These are phyloP conservation scores for Hydriomena furcata DNA, from an alignment of 2,888 invertebrate species.

Conservation along the genomic window DNA sequence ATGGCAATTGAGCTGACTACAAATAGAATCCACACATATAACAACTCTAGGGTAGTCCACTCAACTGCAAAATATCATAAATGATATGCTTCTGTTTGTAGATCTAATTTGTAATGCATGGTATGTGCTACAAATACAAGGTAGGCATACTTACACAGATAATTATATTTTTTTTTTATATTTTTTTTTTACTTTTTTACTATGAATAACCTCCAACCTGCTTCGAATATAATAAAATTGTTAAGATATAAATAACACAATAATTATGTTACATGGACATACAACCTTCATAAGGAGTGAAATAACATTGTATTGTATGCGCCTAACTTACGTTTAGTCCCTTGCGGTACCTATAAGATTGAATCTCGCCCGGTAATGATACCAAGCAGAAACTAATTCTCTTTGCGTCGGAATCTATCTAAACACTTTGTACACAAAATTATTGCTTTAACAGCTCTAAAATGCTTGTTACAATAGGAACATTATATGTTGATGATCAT, in stretches of 20 bases:
- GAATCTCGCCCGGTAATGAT: constrained; percentile 37
- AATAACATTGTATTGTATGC: constrained; percentile 47
- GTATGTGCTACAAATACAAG: constrained; percentile 49
- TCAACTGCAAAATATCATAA: constrained; percentile 39
- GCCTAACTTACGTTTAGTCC: constrained; percentile 58
- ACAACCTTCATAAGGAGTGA: constrained; percentile 79
- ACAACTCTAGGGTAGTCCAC: constrained; percentile 24
- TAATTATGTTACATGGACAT: constrained; percentile 75
- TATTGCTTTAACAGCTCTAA: constrained; percentile 25
- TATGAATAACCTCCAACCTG: constrained; percentile 57
- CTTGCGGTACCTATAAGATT: constrained; percentile 44
- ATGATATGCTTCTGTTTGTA: constrained; percentile 54
- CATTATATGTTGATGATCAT: constrained; percentile 27
- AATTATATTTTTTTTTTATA: constrained; percentile 54
- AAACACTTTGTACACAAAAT: constrained; percentile 32
- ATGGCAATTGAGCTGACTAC: constrained; percentile 41
- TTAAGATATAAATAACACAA: constrained; percentile 76
- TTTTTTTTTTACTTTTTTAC: constrained; percentile 61
- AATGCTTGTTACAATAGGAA: constrained; percentile 36
- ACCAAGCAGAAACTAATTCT: constrained; percentile 40
- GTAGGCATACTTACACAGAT: constrained; percentile 60
- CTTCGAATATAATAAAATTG: constrained; percentile 72
- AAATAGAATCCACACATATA: constrained; percentile 9
- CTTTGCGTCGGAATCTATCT: constrained; percentile 30
- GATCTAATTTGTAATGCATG: constrained; percentile 46